Conservation (phyloP, 1,140 invertebrate genomes). For the Chymomyza costata region DNA sequence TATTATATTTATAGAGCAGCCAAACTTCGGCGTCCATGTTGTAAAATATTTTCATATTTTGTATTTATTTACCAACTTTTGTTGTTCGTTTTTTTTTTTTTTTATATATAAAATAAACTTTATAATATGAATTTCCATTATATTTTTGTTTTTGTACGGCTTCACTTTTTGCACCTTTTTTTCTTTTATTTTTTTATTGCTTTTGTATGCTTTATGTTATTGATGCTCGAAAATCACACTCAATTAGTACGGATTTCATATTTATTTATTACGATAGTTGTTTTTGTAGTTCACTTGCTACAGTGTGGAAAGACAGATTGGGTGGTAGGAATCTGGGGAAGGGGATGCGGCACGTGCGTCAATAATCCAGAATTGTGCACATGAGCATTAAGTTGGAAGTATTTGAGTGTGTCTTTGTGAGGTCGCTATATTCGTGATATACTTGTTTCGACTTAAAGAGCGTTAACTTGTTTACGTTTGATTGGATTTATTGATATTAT, state of each 20-base stretch:
- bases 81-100: too few relatives aligned
- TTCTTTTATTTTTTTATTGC: slow-evolving; percentile 1
- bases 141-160: slow-evolving; percentile 47
- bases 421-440: slow-evolving; percentile 24
- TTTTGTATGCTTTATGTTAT: slow-evolving; percentile 63
- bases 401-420: background rate
- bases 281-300: slow-evolving; percentile 19
- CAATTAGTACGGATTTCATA: slow-evolving; percentile 69
- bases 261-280: slow-evolving; percentile 63
- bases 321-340: background rate
- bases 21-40: too few relatives aligned
- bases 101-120: slow-evolving; percentile 50
- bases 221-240: slow-evolving; percentile 71
- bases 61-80: too few relatives aligned
- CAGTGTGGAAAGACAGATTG: background rate
- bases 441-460: slow-evolving; percentile 39
- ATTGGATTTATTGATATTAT: slow-evolving; percentile 52
- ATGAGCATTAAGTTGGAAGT: too few relatives aligned
- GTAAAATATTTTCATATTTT: too few relatives aligned
- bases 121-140: too few relatives aligned
- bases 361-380: slow-evolving; percentile 14
- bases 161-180: slow-evolving; percentile 23
- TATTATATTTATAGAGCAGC: slow-evolving; percentile 18
- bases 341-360: slow-evolving; percentile 37
- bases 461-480: slow-evolving; percentile 54